These are phyloP conservation scores for Drosophila repletoides DNA, from an alignment of 1,140 invertebrate species.

Conservation along the genomic window DNA sequence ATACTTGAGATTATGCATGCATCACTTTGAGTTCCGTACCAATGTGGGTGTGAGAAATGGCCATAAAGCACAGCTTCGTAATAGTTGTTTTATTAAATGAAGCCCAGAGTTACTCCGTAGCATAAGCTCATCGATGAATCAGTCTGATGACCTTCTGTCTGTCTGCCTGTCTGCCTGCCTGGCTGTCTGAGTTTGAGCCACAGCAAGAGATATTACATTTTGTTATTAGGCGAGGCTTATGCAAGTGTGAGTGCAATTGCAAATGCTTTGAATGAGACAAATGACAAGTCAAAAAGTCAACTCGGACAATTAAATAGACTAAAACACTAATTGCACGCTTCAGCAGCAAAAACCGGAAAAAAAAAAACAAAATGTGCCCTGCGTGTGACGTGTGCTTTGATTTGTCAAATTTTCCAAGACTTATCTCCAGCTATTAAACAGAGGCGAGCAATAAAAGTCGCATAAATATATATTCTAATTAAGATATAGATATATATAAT, in stretches of 20 bases:
- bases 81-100: not conserved
- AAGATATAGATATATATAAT: slow-evolving; percentile 26
- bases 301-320: slow-evolving; percentile 36
- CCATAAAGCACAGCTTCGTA: not conserved
- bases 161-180: too few relatives aligned
- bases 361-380: not conserved
- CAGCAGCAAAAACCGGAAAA: slow-evolving; percentile 50
- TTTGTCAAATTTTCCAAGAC: slow-evolving; percentile 57
- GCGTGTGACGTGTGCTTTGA: not conserved
- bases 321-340: slow-evolving; percentile 14
- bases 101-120: not conserved
- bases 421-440: slow-evolving; percentile 45
- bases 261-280: slow-evolving; percentile 1
- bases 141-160: slow-evolving; percentile 13
- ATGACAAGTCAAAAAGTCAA: slow-evolving; percentile 41
- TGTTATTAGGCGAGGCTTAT: slow-evolving; percentile 4
- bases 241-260: slow-evolving; percentile 3
- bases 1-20: slow-evolving; percentile 69
- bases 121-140: slow-evolving; percentile 8
- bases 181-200: not conserved
- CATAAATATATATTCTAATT: slow-evolving; percentile 58
- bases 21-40: not conserved
- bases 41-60: slow-evolving; percentile 23
- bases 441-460: slow-evolving; percentile 51
- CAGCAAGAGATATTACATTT: not conserved